Evolutionary conservation across 2,113 vertebrate species (phyloP).

Genomic region (Prinia subflava): DNA sequence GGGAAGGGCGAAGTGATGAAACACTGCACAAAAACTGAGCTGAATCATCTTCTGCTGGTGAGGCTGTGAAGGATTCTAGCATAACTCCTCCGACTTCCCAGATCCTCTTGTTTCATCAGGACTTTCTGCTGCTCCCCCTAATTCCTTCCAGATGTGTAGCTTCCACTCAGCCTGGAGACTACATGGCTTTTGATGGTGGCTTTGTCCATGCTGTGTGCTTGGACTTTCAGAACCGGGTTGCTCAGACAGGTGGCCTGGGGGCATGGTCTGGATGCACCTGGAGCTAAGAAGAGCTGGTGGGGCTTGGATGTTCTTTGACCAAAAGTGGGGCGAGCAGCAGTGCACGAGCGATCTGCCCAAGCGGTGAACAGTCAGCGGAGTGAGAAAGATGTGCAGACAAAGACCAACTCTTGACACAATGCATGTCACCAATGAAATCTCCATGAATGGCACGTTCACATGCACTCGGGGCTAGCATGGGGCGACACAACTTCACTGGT

Average conservation of each 20-base stretch:
- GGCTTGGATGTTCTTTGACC: background rate
- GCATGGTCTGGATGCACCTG: background rate
- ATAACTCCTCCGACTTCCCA: background rate
- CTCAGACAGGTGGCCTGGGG: background rate
- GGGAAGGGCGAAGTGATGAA: background rate
- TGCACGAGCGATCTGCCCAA: conserved; percentile 63
- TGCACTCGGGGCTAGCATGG: conserved; percentile 53
- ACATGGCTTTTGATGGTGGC: conserved; percentile 13
- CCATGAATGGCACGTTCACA: conserved; percentile 57
- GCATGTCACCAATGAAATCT: conserved; percentile 72
- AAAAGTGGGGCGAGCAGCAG: background rate
- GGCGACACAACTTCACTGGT: conserved; percentile 41
- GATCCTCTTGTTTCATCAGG: background rate
- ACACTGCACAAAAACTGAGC: background rate
- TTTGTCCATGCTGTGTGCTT: conserved; percentile 31
- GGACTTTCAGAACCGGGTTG: background rate
- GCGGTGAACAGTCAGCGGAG: conserved; percentile 62
- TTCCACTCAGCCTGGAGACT: conserved; percentile 33
- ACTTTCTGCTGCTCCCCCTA: background rate
- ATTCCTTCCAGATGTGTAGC: conserved; percentile 23
- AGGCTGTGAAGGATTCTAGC: background rate
- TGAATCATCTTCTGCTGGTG: background rate
- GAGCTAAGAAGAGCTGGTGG: conserved; percentile 9
- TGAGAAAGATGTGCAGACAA: conserved; percentile 72
- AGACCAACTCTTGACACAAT: conserved; percentile 69